These are phyloP conservation scores for Rhabdornis inornatus DNA, from an alignment of 2,113 vertebrate species.

Conservation along the genomic window DNA sequence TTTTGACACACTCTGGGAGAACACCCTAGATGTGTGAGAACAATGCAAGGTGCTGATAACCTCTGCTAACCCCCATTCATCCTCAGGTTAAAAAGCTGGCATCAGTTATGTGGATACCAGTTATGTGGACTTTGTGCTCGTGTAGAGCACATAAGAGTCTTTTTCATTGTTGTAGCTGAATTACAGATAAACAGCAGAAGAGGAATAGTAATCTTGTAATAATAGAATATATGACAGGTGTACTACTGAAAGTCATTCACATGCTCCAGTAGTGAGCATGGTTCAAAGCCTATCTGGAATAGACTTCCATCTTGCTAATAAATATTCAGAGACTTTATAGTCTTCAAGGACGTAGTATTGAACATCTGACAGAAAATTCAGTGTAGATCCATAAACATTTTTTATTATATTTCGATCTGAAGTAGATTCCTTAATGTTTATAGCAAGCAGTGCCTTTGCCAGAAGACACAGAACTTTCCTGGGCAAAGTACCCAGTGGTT, in stretches of 20 bases:
- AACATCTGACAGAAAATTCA: slow-evolving; percentile 45
- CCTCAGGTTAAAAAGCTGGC: background rate
- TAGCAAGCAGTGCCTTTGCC: background rate
- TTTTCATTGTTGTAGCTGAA: slow-evolving; percentile 12
- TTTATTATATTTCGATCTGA: slow-evolving; percentile 34
- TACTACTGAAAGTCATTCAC: background rate
- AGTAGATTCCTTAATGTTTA: background rate
- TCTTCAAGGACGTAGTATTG: slow-evolving; percentile 19
- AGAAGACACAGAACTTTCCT: slow-evolving; percentile 10
- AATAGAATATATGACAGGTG: background rate
- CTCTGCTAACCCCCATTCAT: background rate
- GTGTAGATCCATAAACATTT: slow-evolving; percentile 19
- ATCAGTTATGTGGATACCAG: background rate
- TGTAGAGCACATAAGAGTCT: background rate
- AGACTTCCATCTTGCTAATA: slow-evolving; percentile 6
- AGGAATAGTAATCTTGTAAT: slow-evolving; percentile 1
- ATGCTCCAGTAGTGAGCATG: background rate
- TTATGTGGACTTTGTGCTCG: background rate
- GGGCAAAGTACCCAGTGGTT: background rate
- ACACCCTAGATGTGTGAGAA: background rate
- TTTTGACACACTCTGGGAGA: background rate
- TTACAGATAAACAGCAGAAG: slow-evolving; percentile 36
- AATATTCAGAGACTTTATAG: slow-evolving; percentile 25
- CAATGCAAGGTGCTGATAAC: background rate
- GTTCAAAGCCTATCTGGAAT: slow-evolving; percentile 7